Base-by-base conservation (phyloP, 2,888 invertebrate genomes). In the Actias luna region DNA sequence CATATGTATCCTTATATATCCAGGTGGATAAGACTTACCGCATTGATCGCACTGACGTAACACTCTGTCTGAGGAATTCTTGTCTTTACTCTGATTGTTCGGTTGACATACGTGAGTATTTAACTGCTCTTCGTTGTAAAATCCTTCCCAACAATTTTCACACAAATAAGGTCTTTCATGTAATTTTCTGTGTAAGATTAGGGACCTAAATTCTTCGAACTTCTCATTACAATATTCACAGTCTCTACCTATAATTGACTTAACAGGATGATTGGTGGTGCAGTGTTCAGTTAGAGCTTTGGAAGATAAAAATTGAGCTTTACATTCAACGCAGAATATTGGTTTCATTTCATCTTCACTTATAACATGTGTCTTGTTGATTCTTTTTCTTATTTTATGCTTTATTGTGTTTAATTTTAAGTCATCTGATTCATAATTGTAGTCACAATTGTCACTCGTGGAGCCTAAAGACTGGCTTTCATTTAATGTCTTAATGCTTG, bases 1-100 rank as follows among this genome's bases (percentile, higher is more conserved):
- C 87, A 92, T 90, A 65, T 93, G 93, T n/a, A 90, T 83, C 68
- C 84, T 75, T 42, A 93, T 92, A 63, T 93, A 93, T 0, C 92
- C 88, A 0, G 87, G 85, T 0, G 92, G 91, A 68, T 93, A 93
- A 1, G 93, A 92, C 67, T 93, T 93, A 0, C 93, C 93, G 70
- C 93, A 93, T 66, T 92, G 90, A 66, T 93, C 92, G 73, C 93
- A 93, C 62, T 92, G 92, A 5, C 83, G 74, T 63, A 91, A 68
- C 0, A 79, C 68, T 70, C 71, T 82, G 5, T 88, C 84, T 8
- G 83, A 71, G 65, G 83, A 85, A 36, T 69, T 76, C 64, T 81
- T 85, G 33, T 82, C 81, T 64, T 83, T 85, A 64, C 73, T 75
- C 39, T 75, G 74, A 36, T 75, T 58, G 46, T 84, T 85, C 0